Base-by-base conservation (phyloP, 2,888 invertebrate genomes). In the Caradrina kadenii region DNA sequence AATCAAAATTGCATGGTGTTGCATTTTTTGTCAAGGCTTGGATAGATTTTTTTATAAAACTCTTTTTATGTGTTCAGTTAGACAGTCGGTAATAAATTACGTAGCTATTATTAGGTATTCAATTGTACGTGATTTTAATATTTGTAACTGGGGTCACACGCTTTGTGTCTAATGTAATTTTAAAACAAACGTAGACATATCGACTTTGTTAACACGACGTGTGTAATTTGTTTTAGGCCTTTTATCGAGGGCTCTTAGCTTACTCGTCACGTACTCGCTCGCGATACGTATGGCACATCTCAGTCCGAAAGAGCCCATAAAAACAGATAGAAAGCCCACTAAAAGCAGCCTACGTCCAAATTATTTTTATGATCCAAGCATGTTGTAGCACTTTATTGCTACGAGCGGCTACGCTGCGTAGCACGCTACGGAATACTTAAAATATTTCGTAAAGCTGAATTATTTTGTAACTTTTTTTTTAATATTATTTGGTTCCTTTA, bases 301-400 rank as follows among this genome's bases (percentile, higher is more conserved):
- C 63, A 71, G 62, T 53, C 60, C 59, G 56, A 72, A 78, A 69
- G 52, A 78, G 72, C 71, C 74, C 78, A 85, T 83, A 85, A 84
- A 82, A 83, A 77, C 63, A 75, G 78, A 80, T 73, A 76, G 78
- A 81, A 72, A 70, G 69, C 67, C 78, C 61, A 75, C 70, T 83
- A 79, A 84, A 84, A 82, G 63, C 69, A 56, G 62, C 68, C 79
- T 76, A 69, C 74, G 68, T 75, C 68, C 70, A 76, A 82, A 84
- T 82, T 78, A 79, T 81, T 77, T 79, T 68, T 80, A 84, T 69
- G 79, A 66, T 68, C 55, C 64, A 63, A 71, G 67, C 67, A 74
- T 70, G 70, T 76, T 74, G 75, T 80, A 70, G 74, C 60, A 79
- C 53, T 81, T 79, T 81, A 84, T 79, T 66, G 69, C 85, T 81